A percentile compares a stretch with the other conserved stretches of the same genome.
Evolutionary conservation across 2,797 vertebrate genomes (phyloP).

Genomic region (Chaetodon trifasciatus): DNA sequence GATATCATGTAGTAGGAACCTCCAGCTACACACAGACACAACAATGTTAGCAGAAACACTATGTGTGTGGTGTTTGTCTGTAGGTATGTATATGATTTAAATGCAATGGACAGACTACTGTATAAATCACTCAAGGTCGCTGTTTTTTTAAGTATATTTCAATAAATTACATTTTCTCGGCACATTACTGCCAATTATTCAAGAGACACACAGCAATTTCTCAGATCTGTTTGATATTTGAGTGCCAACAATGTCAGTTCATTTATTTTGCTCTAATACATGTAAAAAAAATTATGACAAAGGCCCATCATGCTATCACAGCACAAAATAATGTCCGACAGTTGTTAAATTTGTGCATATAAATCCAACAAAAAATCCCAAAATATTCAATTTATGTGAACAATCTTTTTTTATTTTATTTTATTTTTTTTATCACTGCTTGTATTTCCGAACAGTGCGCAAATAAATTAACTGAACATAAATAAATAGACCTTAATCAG

Average conservation of each 20-base stretch:
- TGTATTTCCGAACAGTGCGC: constrained; percentile 29
- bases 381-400: background rate
- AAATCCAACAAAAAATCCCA: background rate
- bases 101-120: background rate
- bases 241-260: background rate
- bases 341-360: background rate
- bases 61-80: background rate
- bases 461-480: constrained; percentile 63
- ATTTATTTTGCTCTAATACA: background rate
- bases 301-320: background rate
- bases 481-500: constrained; percentile 70
- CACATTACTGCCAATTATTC: background rate
- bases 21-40: constrained; percentile 86
- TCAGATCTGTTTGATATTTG: background rate
- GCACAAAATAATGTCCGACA: background rate
- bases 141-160: background rate
- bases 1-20: constrained; percentile 99
- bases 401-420: background rate
- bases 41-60: constrained; percentile 5
- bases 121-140: background rate
- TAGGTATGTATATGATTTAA: background rate
- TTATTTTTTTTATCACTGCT: background rate
- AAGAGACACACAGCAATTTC: background rate
- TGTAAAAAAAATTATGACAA: background rate
- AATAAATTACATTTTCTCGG: background rate